Conservation (phyloP, 2,888 invertebrate species). For the Drosophila sordidula region DNA sequence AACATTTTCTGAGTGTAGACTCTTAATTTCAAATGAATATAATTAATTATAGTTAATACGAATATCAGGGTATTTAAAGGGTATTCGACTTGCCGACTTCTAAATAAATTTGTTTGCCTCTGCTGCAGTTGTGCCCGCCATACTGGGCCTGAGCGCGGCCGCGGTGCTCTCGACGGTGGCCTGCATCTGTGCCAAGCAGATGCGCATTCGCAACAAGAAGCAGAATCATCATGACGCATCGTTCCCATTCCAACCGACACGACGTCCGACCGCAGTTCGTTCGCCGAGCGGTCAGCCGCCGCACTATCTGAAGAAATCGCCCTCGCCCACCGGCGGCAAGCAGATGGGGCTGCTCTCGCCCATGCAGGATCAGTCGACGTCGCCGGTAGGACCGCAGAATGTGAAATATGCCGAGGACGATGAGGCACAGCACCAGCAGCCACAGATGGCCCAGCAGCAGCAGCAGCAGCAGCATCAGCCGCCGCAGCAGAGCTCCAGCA, state of each 20-base stretch:
- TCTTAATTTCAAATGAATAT: no score
- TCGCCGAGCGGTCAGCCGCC: slow-evolving; percentile 92
- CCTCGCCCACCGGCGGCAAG: slow-evolving; percentile 90
- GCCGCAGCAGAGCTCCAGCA: slow-evolving; percentile 52
- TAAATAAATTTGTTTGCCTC: slow-evolving; percentile 4
- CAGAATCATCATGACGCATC: slow-evolving; percentile 83
- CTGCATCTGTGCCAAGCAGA: slow-evolving; percentile 84
- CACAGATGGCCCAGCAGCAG: slow-evolving; percentile 60
- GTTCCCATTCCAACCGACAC: slow-evolving; percentile 85
- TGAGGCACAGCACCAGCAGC: slow-evolving; percentile 71
- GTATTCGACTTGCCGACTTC: background rate
- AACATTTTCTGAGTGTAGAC: no score
- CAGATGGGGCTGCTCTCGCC: slow-evolving; percentile 83
- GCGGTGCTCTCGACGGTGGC: slow-evolving; percentile 84
- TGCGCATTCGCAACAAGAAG: slow-evolving; percentile 84
- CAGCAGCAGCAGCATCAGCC: slow-evolving; percentile 56
- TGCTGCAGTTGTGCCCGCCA: slow-evolving; percentile 83
- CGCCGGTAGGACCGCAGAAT: slow-evolving; percentile 82
- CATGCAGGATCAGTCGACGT: slow-evolving; percentile 82
- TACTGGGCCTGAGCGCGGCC: slow-evolving; percentile 84
- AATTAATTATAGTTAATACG: background rate
- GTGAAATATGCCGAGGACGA: slow-evolving; percentile 84
- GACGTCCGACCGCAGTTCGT: slow-evolving; percentile 88
- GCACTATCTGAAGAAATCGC: slow-evolving; percentile 96
- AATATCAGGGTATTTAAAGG: background rate